phyloP scores from a whole-genome alignment of 2,888 invertebrate genomes.

The Norana najaformis region DNA sequence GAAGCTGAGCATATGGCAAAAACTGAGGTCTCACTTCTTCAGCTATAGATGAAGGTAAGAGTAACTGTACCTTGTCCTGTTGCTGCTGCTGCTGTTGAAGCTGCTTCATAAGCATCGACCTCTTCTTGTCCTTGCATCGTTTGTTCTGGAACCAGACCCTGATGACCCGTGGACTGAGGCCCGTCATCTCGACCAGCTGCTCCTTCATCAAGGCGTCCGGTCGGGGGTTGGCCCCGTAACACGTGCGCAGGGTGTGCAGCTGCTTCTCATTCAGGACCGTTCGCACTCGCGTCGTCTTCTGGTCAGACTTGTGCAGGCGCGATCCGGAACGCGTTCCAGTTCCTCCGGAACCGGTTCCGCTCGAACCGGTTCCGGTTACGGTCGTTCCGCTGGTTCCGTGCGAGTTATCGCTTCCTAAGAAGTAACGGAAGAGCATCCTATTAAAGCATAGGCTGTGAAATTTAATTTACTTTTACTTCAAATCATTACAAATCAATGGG shows the following conservation, averaged over 20 bases:
- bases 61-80: conserved; percentile 66
- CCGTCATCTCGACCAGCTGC: conserved; percentile 97
- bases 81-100: conserved; percentile 87
- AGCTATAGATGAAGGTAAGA: no score
- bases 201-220: conserved; percentile 99
- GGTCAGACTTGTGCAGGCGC: conserved; percentile 22
- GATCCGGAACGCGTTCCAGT: conserved; percentile 9
- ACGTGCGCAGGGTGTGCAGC: conserved; percentile 92
- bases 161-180: conserved; percentile 95
- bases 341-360: neutral
- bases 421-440: neutral
- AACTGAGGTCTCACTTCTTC: neutral
- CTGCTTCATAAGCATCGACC: conserved; percentile 93
- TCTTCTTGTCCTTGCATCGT: conserved; percentile 65
- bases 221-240: conserved; percentile 94
- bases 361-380: neutral
- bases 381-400: conserved; percentile 13
- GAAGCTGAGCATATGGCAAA: neutral
- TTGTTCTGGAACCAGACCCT: conserved; percentile 93
- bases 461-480: no score
- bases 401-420: neutral
- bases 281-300: conserved; percentile 91
- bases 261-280: conserved; percentile 99
- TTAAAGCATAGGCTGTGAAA: no score
- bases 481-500: no score